A percentile compares a stretch with the other conserved stretches of the same genome.
Conservation (phyloP, 2,797 vertebrate genomes). For the Thalassophryne amazonica region DNA sequence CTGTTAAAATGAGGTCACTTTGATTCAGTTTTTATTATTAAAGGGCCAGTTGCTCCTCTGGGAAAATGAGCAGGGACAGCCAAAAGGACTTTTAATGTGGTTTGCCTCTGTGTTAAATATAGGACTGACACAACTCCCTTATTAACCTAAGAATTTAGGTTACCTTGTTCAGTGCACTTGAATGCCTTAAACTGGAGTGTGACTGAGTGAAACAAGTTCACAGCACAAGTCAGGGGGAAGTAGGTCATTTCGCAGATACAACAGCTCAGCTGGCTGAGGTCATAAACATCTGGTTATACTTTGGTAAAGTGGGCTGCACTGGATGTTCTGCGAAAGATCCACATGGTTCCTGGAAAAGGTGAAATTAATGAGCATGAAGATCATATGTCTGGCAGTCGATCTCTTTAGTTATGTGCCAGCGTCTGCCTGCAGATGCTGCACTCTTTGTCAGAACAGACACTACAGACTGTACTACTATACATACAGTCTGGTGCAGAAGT, state of each 20-base stretch:
- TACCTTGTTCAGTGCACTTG: conserved; percentile 61
- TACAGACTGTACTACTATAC: too few species aligned
- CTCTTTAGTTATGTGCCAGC: background rate
- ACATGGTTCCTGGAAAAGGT: conserved; percentile 23
- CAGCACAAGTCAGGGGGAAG: conserved; percentile 27
- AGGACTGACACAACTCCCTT: conserved; percentile 68
- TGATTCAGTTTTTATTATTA: conserved; percentile 68
- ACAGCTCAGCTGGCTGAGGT: conserved; percentile 52
- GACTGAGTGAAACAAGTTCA: conserved; percentile 36
- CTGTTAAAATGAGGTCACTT: conserved; percentile 75
- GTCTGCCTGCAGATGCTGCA: too few species aligned
- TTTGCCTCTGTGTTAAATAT: conserved; percentile 77
- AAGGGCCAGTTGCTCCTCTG: conserved; percentile 62
- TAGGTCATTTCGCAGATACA: conserved; percentile 46
- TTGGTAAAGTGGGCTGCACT: conserved; percentile 51
- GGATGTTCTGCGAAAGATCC: conserved; percentile 40
- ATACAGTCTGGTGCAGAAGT: too few species aligned
- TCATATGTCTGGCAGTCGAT: conserved; percentile 4
- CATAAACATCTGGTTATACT: conserved; percentile 65
- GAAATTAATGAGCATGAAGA: conserved; percentile 2
- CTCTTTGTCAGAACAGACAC: too few species aligned
- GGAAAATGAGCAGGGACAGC: conserved; percentile 71
- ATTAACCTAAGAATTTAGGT: conserved; percentile 80
- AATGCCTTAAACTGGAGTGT: conserved; percentile 46
- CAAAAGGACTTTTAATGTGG: conserved; percentile 71